These are phyloP conservation scores for Tuta absoluta DNA, from an alignment of 2,888 invertebrate genomes.

Conservation along the genomic window DNA sequence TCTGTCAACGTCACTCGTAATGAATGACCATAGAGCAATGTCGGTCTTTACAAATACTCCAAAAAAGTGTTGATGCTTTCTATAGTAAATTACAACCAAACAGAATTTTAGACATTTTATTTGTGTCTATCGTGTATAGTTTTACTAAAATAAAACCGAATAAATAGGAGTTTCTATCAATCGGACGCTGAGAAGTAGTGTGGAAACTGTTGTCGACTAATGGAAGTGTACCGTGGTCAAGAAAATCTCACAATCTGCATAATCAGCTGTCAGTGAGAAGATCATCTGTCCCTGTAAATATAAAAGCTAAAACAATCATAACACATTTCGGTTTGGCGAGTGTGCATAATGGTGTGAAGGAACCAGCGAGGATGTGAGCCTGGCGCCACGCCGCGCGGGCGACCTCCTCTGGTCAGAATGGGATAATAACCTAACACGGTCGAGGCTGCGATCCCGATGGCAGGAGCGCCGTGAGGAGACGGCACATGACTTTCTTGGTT, in stretches of 20 bases:
- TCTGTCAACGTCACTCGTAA: slow-evolving; percentile 46
- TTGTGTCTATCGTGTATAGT: slow-evolving; percentile 66
- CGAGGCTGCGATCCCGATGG: slow-evolving; percentile 68
- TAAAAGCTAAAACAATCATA: slow-evolving; percentile 78
- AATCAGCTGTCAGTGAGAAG: slow-evolving; percentile 82
- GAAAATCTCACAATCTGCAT: slow-evolving; percentile 81
- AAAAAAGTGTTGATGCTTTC: slow-evolving; percentile 82
- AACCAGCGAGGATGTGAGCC: slow-evolving; percentile 68
- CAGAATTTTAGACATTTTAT: slow-evolving; percentile 75
- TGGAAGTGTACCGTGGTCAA: slow-evolving; percentile 75
- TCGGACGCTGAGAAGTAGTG: slow-evolving; percentile 52
- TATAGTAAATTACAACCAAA: slow-evolving; percentile 77
- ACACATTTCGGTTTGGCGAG: slow-evolving; percentile 63
- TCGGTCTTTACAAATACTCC: slow-evolving; percentile 72
- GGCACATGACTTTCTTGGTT: slow-evolving; percentile 52
- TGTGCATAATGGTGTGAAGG: slow-evolving; percentile 69
- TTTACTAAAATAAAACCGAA: slow-evolving; percentile 68
- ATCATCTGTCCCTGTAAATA: slow-evolving; percentile 82
- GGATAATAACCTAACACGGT: slow-evolving; percentile 80
- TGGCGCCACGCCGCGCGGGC: slow-evolving; percentile 53
- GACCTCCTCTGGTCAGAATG: slow-evolving; percentile 63
- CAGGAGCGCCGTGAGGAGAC: slow-evolving; percentile 66
- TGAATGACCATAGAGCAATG: slow-evolving; percentile 67
- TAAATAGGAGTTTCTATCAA: slow-evolving; percentile 57
- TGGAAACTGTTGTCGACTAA: slow-evolving; percentile 64